phyloP scores from a whole-genome alignment of 2,113 vertebrate genomes.

The Poeciliopsis occidentalis region DNA sequence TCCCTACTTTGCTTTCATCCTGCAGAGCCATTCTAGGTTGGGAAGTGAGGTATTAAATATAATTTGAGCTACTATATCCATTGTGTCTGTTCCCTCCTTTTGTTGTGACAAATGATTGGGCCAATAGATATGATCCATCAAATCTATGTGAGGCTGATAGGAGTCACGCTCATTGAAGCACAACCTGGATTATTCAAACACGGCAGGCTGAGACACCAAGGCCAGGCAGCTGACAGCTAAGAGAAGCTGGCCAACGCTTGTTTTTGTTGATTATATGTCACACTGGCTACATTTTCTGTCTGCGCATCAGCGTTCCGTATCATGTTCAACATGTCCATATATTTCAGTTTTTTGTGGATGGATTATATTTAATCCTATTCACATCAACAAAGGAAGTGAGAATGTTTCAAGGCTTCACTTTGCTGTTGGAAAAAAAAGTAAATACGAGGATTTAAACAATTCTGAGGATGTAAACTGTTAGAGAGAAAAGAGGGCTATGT shows the following conservation, averaged over 20 bases:
- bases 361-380: conserved; percentile 27
- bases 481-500: conserved; percentile 1
- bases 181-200: conserved; percentile 70
- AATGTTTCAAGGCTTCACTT: conserved; percentile 15
- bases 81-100: conserved; percentile 56
- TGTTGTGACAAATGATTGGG: conserved; percentile 63
- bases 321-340: conserved; percentile 11
- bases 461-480: conserved; percentile 25
- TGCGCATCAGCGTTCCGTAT: conserved; percentile 7
- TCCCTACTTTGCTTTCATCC: background rate
- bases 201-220: conserved; percentile 63
- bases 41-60: conserved; percentile 12
- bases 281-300: conserved; percentile 13
- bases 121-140: conserved; percentile 66
- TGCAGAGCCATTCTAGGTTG: background rate
- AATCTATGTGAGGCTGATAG: conserved; percentile 53
- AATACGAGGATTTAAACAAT: conserved; percentile 32
- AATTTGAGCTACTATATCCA: conserved; percentile 26
- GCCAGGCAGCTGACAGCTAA: conserved; percentile 64
- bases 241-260: conserved; percentile 23
- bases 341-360: conserved; percentile 28
- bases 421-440: background rate
- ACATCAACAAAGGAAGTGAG: conserved; percentile 29
- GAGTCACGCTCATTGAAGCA: conserved; percentile 64
- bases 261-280: conserved; percentile 45